A percentile compares a stretch with the other conserved stretches of the same genome.
These are phyloP conservation scores for Diachrysia chrysitis DNA, from an alignment of 2,888 invertebrate genomes.

Conservation along the genomic window DNA sequence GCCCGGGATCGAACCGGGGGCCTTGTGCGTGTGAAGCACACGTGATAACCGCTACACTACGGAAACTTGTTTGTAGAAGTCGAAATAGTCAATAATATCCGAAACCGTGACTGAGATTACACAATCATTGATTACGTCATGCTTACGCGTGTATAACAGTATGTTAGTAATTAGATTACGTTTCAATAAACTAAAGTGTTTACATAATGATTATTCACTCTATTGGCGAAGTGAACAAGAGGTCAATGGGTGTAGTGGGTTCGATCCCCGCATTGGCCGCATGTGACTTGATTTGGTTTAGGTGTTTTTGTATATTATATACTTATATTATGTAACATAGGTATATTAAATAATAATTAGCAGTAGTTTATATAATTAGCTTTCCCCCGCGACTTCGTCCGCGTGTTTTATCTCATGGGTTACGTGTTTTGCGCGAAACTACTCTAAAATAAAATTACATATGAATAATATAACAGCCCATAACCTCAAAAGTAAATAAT, in stretches of 20 bases:
- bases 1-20: slow-evolving; percentile 92
- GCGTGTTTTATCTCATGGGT: too few species aligned
- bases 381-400: too few species aligned
- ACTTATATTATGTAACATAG: too few species aligned
- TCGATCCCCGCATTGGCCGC: not conserved
- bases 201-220: not conserved
- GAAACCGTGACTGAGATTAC: not conserved
- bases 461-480: too few species aligned
- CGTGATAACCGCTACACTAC: slow-evolving; percentile 94
- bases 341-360: too few species aligned
- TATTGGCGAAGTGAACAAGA: not conserved
- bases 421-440: too few species aligned
- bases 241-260: not conserved
- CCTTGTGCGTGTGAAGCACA: slow-evolving; percentile 94
- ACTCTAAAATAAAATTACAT: too few species aligned
- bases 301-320: too few species aligned
- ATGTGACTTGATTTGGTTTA: not conserved
- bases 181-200: not conserved
- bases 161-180: not conserved
- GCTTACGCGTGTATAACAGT: not conserved
- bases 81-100: not conserved
- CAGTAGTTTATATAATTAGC: too few species aligned
- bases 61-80: slow-evolving; percentile 79
- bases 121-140: not conserved
- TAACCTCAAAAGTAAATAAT: too few species aligned